Conservation (phyloP, 2,888 invertebrate genomes). For the Clivina fossor region DNA sequence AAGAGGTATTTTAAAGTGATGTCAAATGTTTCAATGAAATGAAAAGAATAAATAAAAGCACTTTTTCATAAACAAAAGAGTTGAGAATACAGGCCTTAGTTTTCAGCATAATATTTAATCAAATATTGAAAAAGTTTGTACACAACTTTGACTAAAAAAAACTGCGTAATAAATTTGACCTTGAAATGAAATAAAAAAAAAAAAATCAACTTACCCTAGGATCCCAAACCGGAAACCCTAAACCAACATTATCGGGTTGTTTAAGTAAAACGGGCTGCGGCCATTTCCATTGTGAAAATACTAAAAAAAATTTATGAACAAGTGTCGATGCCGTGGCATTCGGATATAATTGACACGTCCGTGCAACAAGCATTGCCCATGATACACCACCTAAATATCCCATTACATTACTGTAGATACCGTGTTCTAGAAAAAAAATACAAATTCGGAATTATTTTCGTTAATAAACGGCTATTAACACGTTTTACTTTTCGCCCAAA, state of each 20-base stretch:
- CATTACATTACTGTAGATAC: slow-evolving; percentile 97
- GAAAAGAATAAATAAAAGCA: too few species aligned
- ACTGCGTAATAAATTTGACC: background rate
- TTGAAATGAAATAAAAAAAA: slow-evolving; percentile 11
- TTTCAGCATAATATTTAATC: too few species aligned
- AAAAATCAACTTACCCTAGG: slow-evolving; percentile 69
- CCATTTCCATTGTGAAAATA: slow-evolving; percentile 99
- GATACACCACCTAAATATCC: slow-evolving; percentile 98
- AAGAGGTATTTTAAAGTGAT: too few species aligned
- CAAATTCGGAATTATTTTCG: slow-evolving; percentile 1
- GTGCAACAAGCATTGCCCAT: slow-evolving; percentile 99
- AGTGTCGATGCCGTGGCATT: slow-evolving; percentile 93
- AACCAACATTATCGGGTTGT: slow-evolving; percentile 82
- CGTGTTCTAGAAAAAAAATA: slow-evolving; percentile 67
- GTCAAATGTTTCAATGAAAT: too few species aligned
- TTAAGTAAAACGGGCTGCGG: slow-evolving; percentile 96
- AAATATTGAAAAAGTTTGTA: too few species aligned
- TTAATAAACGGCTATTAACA: slow-evolving; percentile 10
- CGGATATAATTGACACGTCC: slow-evolving; percentile 97
- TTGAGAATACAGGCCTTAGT: too few species aligned
- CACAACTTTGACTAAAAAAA: too few species aligned
- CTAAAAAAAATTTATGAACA: slow-evolving; percentile 97
- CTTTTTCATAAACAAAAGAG: too few species aligned
- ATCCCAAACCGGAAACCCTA: slow-evolving; percentile 96
- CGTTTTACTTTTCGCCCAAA: slow-evolving; percentile 95